These are phyloP conservation scores for Pelochelys cantorii DNA, from an alignment of 2,797 vertebrate genomes.

Conservation along the genomic window DNA sequence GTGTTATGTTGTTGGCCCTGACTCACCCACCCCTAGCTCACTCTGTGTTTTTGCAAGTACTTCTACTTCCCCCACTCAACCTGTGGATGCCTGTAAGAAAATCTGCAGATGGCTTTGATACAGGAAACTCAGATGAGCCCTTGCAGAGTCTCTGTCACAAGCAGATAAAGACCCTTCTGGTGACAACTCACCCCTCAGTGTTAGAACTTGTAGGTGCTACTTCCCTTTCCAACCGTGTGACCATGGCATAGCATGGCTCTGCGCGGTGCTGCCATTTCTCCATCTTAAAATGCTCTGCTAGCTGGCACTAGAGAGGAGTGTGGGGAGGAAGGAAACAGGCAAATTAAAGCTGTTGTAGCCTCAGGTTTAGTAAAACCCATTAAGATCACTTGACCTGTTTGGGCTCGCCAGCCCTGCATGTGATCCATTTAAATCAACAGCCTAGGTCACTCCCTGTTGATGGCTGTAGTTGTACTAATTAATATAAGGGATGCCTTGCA, in stretches of 20 bases:
- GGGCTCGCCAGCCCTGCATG: not conserved
- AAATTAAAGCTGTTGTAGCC: not conserved
- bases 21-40: rapidly evolving
- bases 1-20: not conserved
- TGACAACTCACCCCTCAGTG: not conserved
- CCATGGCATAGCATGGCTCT: not conserved
- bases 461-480: not conserved
- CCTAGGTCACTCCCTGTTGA: constrained; percentile 7
- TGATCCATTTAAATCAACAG: constrained; percentile 14
- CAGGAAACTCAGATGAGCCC: not conserved
- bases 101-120: not conserved
- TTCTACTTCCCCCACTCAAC: not conserved
- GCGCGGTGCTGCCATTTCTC: not conserved
- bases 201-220: not conserved
- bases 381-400: not conserved
- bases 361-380: not conserved
- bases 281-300: not conserved
- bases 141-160: not conserved
- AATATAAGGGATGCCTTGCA: not conserved
- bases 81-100: rapidly evolving
- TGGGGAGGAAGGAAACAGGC: not conserved
- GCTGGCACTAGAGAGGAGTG: not conserved
- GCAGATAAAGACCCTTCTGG: not conserved
- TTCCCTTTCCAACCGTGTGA: not conserved
- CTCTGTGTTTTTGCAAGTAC: rapidly evolving